These are phyloP conservation scores for Pollenia labialis DNA, from an alignment of 2,888 invertebrate genomes.

Conservation along the genomic window DNA sequence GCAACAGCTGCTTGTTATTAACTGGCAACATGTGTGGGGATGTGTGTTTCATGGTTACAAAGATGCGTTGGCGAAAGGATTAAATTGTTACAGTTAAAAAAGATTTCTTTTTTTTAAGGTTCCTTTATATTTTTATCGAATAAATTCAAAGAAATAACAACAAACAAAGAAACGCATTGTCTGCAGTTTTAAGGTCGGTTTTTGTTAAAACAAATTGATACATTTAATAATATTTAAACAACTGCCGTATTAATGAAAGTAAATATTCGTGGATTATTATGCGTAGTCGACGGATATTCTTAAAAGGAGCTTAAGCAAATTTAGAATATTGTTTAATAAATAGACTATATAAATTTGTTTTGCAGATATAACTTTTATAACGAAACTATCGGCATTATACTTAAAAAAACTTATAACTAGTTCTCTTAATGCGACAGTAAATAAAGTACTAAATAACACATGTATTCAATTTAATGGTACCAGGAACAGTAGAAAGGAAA, in stretches of 20 bases:
- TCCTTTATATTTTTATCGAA: slow-evolving; percentile 25
- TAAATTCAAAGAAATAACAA: neutral
- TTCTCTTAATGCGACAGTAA: too few species aligned
- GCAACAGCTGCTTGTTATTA: slow-evolving; percentile 64
- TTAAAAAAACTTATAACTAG: too few species aligned
- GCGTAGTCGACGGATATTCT: neutral
- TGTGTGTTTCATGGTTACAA: slow-evolving; percentile 15
- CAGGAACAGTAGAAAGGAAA: neutral
- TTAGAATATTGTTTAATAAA: too few species aligned
- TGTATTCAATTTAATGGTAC: neutral
- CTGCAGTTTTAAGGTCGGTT: neutral
- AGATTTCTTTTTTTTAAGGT: slow-evolving; percentile 51
- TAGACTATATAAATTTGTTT: too few species aligned
- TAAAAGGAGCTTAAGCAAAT: too few species aligned
- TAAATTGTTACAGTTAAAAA: slow-evolving; percentile 68
- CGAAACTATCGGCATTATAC: too few species aligned
- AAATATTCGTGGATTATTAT: slow-evolving; percentile 16
- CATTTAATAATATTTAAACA: slow-evolving; percentile 70
- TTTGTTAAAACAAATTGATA: slow-evolving; percentile 54
- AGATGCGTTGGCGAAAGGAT: slow-evolving; percentile 68
- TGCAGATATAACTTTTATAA: too few species aligned
- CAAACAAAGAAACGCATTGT: slow-evolving; percentile 39
- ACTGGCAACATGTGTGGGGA: slow-evolving; percentile 37
- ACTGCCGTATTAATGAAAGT: slow-evolving; percentile 67
- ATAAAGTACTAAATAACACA: too few species aligned